Percentiles rank a stretch among this genome's conserved stretches.
Conservation (phyloP, 2,797 vertebrate genomes). For the Percopsis omiscomaycus region DNA sequence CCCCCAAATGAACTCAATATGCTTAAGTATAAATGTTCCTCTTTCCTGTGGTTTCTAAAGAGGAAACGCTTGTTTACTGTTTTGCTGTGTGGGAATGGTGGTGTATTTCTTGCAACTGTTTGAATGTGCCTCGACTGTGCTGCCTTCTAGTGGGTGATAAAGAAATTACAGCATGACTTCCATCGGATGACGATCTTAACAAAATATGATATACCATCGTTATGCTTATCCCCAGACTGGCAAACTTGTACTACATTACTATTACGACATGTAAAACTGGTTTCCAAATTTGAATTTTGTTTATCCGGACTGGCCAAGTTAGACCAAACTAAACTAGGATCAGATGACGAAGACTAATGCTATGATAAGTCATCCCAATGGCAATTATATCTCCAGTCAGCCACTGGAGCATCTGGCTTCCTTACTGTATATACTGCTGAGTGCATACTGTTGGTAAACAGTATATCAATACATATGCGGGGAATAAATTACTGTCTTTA, state of each 20-base stretch:
- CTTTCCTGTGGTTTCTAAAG: no score
- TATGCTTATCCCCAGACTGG: not conserved
- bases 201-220: no score
- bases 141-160: conserved; percentile 51
- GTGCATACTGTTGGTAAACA: no score
- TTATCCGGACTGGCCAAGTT: not conserved
- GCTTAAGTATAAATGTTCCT: no score
- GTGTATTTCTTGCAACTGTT: conserved; percentile 20
- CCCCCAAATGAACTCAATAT: no score
- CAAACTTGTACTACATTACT: not conserved
- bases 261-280: no score
- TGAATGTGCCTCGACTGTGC: conserved; percentile 60
- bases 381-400: no score
- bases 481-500: conserved; percentile 52
- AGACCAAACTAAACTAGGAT: not conserved
- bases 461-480: not conserved
- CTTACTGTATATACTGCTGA: no score
- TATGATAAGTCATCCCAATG: no score
- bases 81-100: conserved; percentile 7
- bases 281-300: no score
- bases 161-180: conserved; percentile 18
- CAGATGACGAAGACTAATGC: conserved; percentile 10
- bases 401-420: no score
- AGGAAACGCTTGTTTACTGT: not conserved
- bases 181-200: not conserved